Base-by-base conservation (phyloP, 2,113 vertebrate species). In the Neodon shergylaensis region DNA sequence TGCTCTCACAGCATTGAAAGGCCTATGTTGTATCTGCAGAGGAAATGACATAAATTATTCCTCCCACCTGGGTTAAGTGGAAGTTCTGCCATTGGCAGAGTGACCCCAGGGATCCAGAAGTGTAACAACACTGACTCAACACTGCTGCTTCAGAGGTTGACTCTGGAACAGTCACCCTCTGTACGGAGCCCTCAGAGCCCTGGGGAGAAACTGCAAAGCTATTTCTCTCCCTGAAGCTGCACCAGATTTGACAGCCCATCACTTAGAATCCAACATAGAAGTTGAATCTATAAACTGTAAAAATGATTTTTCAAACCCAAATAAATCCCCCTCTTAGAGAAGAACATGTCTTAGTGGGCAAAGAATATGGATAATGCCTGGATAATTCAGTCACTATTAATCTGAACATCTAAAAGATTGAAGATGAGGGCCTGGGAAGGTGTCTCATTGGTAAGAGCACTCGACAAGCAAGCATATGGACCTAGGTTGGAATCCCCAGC, bases 1-100 rank as follows among this genome's bases (percentile, higher is more conserved):
- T 91, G 72, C 77, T 95, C 90, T 77, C 66, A 66, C 4, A 68
- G 44, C 81, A 47, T 63, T 95, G 93, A 82, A 94, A 94, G 49
- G 66, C 49, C 77, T 95, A 13, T 86, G 92, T 91, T 96, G 88
- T 77, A 92, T 72, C 87, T 63, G 61, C 65, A 91, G 58, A 21
- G n/a, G 85, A 85, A 88, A 83, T 91, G 68, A 21, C 28, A 58
- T 54, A 66, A 72, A 90, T 92, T 44, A 76, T 72, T 49, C 42
- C 49, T 88, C n/a, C 54, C 68, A 44, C 19, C 88, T 84, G 36
- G 39, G 74, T 90, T 87, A 19, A 17, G 8, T 24, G 63, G 74
- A 83, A 68, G 42, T 44, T 49, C 28, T 22, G 13, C 74, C 22
- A 10, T 28, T n/a, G 36, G 28, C 68, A 14, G 5, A 22, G 86